Evolutionary conservation across 1,140 invertebrate species (phyloP), one percentile per base, ranked within the genome.

Genomic region (Sycophaga agraensis): DNA sequence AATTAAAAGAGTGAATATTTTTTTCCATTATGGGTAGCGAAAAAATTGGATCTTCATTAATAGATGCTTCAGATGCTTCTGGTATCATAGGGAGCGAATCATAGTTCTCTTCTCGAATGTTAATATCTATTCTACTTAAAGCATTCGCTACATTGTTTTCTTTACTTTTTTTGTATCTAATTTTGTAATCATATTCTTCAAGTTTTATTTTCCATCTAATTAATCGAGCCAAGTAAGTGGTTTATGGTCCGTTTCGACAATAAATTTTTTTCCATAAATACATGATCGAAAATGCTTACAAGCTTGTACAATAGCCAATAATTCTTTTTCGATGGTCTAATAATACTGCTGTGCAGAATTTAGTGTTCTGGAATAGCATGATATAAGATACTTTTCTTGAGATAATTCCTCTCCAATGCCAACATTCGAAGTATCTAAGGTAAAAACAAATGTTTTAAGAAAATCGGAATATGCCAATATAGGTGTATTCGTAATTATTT

Each of bases 151-250:
- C 28, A 31, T 31, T 31, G 11, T 31, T 31, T 11, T 31, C 28
- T 31, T 31, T n/a, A 11, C 28, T 11, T 31, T 31, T 4, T 31
- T 76, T 80, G 54, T 82, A 80, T 26, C 66, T 45, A 2, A 85
- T 78, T 55, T 77, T 63, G 64, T 78, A 83, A 24, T 79, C 63
- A 68, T 77, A 84, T 59, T 82, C 76, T n/a, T 65, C 57, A n/a
- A 80, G 49, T 69, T 69, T 65, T 4, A 77, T 39, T 31, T 73
- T 49, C 82, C 83, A 86, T 57, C 81, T 66, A 5, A 79, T 67
- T 17, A 85, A 64, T 60, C 75, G 4, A 85, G 58, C 74, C 78
- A 85, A 26, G 59, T 62, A 37, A 83, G 64, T 0, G 79, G 75
- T 61, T 70, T 70, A 54, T 85, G 73, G 60, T 76, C 74, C 0